These are phyloP conservation scores for Aplocera efformata DNA, from an alignment of 2,888 invertebrate genomes.

Conservation along the genomic window DNA sequence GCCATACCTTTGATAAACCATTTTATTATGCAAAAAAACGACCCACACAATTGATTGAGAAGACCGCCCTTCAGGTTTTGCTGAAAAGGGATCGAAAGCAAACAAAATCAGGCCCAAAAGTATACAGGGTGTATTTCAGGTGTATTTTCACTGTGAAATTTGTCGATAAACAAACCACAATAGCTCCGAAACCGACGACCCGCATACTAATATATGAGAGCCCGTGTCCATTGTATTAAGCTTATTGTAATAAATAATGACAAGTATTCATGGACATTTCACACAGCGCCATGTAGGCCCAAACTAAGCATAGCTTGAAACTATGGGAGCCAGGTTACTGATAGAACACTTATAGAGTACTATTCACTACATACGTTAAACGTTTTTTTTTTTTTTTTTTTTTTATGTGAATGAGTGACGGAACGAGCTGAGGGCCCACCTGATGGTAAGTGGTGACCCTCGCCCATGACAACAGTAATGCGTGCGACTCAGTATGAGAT, in stretches of 20 bases:
- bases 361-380: no score
- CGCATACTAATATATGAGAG: conserved; percentile 49
- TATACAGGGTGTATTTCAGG: conserved; percentile 24
- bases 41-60: conserved; percentile 22
- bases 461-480: no score
- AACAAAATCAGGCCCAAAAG: conserved; percentile 40
- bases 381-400: no score
- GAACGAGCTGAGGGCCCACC: no score
- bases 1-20: conserved; percentile 7
- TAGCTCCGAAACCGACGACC: conserved; percentile 38
- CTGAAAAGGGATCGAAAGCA: conserved; percentile 32
- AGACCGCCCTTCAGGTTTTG: conserved; percentile 15
- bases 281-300: no score
- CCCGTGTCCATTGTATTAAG: conserved; percentile 27
- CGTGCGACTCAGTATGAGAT: no score
- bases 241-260: neutral
- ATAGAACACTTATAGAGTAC: no score
- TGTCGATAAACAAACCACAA: conserved; percentile 58
- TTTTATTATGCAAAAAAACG: conserved; percentile 21
- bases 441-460: no score
- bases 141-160: conserved; percentile 53
- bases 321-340: no score
- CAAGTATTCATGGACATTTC: no score
- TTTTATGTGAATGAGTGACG: no score
- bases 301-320: no score